Conservation (phyloP, 2,797 vertebrate species). For the Propithecus deckenii region DNA sequence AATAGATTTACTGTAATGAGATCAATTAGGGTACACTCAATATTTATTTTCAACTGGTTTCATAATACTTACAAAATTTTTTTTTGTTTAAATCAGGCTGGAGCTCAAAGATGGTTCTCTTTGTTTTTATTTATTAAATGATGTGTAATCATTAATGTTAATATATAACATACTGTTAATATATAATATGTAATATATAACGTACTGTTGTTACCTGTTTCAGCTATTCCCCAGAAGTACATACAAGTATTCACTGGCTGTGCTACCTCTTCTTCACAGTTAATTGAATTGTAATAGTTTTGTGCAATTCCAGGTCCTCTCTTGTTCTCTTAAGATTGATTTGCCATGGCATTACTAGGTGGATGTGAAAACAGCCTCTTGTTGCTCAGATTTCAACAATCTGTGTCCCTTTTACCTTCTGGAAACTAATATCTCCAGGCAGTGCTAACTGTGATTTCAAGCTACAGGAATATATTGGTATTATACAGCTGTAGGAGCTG, state of each 20-base stretch:
- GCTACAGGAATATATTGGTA: neutral
- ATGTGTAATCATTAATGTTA: neutral
- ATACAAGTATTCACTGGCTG: neutral
- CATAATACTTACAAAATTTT: neutral
- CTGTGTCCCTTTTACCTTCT: neutral
- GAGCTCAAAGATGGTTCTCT: neutral
- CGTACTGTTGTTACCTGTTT: neutral
- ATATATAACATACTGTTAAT: neutral
- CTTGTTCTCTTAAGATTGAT: neutral
- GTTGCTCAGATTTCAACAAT: neutral
- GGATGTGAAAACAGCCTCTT: neutral
- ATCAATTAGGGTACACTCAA: neutral
- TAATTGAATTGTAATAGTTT: neutral
- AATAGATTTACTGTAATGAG: neutral
- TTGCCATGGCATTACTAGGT: neutral
- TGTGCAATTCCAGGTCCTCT: neutral
- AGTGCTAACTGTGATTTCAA: neutral
- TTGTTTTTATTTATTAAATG: conserved; percentile 4
- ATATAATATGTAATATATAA: neutral
- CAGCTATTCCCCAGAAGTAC: neutral
- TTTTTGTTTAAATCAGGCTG: neutral
- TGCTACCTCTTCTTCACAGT: neutral
- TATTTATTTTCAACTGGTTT: neutral
- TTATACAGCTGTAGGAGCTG: neutral
- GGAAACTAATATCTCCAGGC: neutral